phyloP scores from a whole-genome alignment of 2,888 invertebrate species.

The Patella caerulea region DNA sequence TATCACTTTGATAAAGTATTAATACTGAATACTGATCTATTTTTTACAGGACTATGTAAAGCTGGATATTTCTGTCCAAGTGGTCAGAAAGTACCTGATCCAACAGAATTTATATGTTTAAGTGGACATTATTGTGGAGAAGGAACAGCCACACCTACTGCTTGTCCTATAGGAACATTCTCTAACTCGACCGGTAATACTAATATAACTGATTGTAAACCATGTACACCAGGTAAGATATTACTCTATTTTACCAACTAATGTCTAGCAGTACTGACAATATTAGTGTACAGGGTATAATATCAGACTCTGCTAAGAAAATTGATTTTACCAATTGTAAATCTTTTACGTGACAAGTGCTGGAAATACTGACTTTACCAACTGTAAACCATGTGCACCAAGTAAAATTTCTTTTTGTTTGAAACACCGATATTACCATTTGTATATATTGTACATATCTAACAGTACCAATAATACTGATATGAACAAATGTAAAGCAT shows the following conservation, averaged over 20 bases:
- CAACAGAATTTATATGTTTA: constrained; percentile 52
- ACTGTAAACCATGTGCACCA: constrained; percentile 66
- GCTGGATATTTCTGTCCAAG: constrained; percentile 65
- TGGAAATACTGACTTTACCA: constrained; percentile 58
- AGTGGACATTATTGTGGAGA: constrained; percentile 63
- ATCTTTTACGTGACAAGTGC: constrained; percentile 5
- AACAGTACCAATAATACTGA: no score
- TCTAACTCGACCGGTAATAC: constrained; percentile 63
- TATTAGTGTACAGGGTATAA: no score
- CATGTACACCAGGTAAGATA: constrained; percentile 64
- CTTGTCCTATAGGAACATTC: constrained; percentile 65
- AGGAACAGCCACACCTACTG: constrained; percentile 55
- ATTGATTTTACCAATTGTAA: no score
- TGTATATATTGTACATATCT: no score
- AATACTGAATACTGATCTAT: background rate
- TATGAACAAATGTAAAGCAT: no score
- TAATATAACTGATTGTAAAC: constrained; percentile 59
- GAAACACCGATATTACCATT: no score
- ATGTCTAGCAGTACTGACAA: no score
- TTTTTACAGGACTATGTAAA: constrained; percentile 54
- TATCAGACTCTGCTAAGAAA: no score
- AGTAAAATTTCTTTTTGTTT: constrained; percentile 39
- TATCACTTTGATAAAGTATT: background rate
- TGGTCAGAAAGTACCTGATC: constrained; percentile 55
- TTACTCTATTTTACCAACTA: no score